Conservation (phyloP, 2,113 vertebrate species). For the Bungarus multicinctus region DNA sequence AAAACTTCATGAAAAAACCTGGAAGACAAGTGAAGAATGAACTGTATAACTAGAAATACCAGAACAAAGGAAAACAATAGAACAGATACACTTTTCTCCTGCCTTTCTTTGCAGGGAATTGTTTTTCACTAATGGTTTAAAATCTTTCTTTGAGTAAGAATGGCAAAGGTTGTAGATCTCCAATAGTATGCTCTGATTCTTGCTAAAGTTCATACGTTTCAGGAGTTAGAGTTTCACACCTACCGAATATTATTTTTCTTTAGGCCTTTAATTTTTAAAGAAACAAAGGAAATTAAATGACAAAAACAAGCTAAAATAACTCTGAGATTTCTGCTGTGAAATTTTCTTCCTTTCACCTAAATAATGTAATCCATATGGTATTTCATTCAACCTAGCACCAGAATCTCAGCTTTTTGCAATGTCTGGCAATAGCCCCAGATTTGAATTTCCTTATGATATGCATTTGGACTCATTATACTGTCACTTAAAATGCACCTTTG, state of each 20-base stretch:
- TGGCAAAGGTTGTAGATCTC: slow-evolving; percentile 25
- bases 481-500: slow-evolving; percentile 4
- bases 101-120: not conserved
- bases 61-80: not conserved
- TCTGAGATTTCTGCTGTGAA: slow-evolving; percentile 38
- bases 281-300: slow-evolving; percentile 41
- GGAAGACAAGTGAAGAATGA: not conserved
- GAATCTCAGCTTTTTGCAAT: slow-evolving; percentile 8
- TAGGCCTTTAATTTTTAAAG: slow-evolving; percentile 27
- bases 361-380: slow-evolving; percentile 28
- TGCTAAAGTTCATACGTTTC: slow-evolving; percentile 41
- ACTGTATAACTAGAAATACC: slow-evolving; percentile 16
- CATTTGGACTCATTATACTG: not conserved
- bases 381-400: slow-evolving; percentile 22
- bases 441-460: slow-evolving; percentile 27
- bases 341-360: slow-evolving; percentile 34
- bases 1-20: slow-evolving; percentile 5
- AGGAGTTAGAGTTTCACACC: slow-evolving; percentile 15
- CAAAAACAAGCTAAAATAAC: slow-evolving; percentile 33
- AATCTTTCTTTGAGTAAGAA: slow-evolving; percentile 11
- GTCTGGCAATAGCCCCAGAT: slow-evolving; percentile 17
- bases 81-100: not conserved
- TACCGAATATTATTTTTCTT: slow-evolving; percentile 16
- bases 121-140: slow-evolving; percentile 29
- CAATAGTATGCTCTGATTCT: slow-evolving; percentile 21